Percentiles rank a stretch among this genome's conserved stretches.
Conservation (phyloP, 2,797 vertebrate species). For the Martes flavigula region DNA sequence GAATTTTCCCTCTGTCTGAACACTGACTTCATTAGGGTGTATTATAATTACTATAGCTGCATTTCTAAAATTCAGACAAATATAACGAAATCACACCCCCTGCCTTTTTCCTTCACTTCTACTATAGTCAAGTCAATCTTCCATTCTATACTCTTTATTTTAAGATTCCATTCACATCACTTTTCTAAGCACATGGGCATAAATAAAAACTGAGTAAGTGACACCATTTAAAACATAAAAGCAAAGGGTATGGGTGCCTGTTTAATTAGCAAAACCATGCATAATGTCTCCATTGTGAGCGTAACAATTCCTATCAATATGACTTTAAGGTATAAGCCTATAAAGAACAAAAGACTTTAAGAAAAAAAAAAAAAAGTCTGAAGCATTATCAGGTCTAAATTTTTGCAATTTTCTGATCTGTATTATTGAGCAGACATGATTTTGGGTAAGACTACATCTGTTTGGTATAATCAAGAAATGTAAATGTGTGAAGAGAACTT, state of each 20-base stretch:
- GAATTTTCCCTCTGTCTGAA: background rate
- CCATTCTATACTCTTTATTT: background rate
- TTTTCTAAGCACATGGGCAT: background rate
- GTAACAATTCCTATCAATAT: background rate
- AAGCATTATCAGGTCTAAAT: background rate
- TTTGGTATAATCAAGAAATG: background rate
- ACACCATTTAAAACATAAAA: background rate
- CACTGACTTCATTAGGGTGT: background rate
- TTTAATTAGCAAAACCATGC: background rate
- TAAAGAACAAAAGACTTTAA: background rate
- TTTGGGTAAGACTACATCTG: background rate
- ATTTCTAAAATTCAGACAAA: background rate
- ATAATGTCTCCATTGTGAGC: background rate
- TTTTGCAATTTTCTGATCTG: background rate
- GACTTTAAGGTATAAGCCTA: background rate
- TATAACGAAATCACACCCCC: background rate
- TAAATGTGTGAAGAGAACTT: background rate
- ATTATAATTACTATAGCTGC: background rate
- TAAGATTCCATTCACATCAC: background rate
- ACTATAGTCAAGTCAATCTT: background rate
- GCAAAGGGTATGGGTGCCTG: accelerated
- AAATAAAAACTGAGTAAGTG: background rate
- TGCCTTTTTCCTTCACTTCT: background rate
- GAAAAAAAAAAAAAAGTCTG: background rate
- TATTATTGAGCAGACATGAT: background rate